A percentile compares a stretch with the other conserved stretches of the same genome.
Evolutionary conservation across 2,888 invertebrate species (phyloP).

Genomic region (Aspidiotus rigidus): DNA sequence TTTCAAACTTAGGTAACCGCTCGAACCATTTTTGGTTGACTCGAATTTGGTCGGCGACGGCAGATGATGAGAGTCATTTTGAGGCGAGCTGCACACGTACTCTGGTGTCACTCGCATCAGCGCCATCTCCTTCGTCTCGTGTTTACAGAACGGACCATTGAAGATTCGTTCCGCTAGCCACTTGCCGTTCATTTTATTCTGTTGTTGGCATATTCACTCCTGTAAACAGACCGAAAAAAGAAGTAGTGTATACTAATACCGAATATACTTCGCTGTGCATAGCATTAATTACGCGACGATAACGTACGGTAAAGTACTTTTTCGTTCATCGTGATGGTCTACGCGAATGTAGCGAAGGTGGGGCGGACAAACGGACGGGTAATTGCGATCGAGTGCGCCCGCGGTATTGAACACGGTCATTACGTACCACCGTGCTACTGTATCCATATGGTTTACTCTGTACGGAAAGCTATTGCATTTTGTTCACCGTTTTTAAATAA

Average conservation of each 20-base stretch:
- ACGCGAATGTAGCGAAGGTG: background rate
- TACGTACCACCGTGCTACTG: too few species aligned
- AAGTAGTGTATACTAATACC: background rate
- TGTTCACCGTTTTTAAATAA: too few species aligned
- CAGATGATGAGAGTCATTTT: background rate
- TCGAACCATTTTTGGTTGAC: slow-evolving; percentile 7
- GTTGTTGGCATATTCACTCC: background rate
- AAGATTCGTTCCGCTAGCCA: slow-evolving; percentile 6
- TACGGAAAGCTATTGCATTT: too few species aligned
- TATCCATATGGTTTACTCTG: too few species aligned
- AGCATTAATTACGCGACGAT: background rate
- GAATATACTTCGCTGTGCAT: background rate
- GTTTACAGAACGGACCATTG: slow-evolving; percentile 13
- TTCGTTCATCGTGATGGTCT: background rate
- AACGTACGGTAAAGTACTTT: background rate
- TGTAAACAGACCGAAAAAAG: background rate
- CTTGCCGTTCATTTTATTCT: slow-evolving; percentile 6
- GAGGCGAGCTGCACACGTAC: background rate
- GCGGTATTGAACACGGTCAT: too few species aligned
- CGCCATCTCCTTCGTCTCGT: slow-evolving; percentile 9
- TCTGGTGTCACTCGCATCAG: slow-evolving; percentile 14
- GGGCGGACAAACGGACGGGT: background rate
- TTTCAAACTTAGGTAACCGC: slow-evolving; percentile 38
- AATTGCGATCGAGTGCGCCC: background rate
- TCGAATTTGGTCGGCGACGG: background rate